A percentile compares a stretch with the other conserved stretches of the same genome.
These are phyloP conservation scores for Cryptocephalus primarius DNA, from an alignment of 2,888 invertebrate genomes.

Conservation along the genomic window DNA sequence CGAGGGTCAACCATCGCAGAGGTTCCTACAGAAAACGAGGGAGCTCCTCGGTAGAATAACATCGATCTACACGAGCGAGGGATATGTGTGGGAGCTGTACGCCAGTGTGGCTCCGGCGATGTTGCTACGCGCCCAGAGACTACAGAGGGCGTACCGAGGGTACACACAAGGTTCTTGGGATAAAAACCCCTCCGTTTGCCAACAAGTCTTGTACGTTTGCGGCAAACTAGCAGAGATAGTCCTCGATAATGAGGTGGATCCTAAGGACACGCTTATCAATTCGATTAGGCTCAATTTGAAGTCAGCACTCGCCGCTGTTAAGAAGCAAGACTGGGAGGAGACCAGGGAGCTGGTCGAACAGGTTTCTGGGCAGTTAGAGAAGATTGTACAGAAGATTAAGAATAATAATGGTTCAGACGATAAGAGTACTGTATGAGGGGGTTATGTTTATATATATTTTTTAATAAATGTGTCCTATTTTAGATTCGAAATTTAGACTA, in stretches of 20 bases:
- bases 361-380: conserved; percentile 20
- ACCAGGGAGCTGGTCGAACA: conserved; percentile 27
- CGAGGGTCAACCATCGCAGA: conserved; percentile 41
- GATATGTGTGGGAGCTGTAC: conserved; percentile 73
- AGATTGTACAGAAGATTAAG: conserved; percentile 19
- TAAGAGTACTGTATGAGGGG: conserved; percentile 1
- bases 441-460: too few species aligned
- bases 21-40: conserved; percentile 28
- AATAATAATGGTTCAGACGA: conserved; percentile 1
- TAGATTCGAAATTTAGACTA: too few species aligned
- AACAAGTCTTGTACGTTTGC: conserved; percentile 52
- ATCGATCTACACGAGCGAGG: conserved; percentile 54
- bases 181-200: conserved; percentile 45
- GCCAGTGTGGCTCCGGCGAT: conserved; percentile 55
- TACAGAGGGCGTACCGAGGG: conserved; percentile 67
- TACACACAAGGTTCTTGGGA: conserved; percentile 58
- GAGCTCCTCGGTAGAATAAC: conserved; percentile 45
- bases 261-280: conserved; percentile 25
- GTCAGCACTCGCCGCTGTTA: conserved; percentile 34
- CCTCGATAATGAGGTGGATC: conserved; percentile 37
- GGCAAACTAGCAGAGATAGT: conserved; percentile 47
- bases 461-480: too few species aligned
- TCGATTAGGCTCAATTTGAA: conserved; percentile 28
- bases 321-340: conserved; percentile 33
- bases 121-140: conserved; percentile 53